A percentile compares a stretch with the other conserved stretches of the same genome.
Evolutionary conservation across 2,888 invertebrate species (phyloP).

Genomic region (Melanophora roralis): DNA sequence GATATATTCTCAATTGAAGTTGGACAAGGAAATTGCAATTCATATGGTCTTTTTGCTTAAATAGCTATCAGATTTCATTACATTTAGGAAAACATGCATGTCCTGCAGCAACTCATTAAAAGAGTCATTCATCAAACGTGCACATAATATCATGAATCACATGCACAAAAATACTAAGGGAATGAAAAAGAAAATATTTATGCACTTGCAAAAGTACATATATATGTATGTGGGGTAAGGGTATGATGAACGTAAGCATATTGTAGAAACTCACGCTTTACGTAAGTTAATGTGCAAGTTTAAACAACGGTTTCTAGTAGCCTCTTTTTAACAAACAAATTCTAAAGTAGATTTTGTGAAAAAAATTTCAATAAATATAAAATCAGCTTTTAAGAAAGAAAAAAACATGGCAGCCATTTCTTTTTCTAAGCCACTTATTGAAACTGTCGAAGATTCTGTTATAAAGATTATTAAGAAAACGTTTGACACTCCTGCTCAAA

Average conservation of each 20-base stretch:
- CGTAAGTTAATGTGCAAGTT: neutral
- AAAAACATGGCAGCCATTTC: neutral
- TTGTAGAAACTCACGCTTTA: neutral
- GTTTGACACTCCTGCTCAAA: no score
- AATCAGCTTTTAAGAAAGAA: neutral
- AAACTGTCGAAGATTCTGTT: no score
- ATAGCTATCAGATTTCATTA: slow-evolving; percentile 57
- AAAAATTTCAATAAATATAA: slow-evolving; percentile 40
- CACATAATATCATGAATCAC: slow-evolving; percentile 61
- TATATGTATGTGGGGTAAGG: no score
- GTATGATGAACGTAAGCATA: no score
- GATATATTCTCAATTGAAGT: slow-evolving; percentile 20
- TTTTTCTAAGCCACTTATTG: neutral
- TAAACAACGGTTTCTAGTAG: neutral
- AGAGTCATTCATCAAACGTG: slow-evolving; percentile 77
- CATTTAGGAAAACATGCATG: slow-evolving; percentile 75
- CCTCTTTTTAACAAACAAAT: slow-evolving; percentile 19
- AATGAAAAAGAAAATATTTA: no score
- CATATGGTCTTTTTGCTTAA: slow-evolving; percentile 9
- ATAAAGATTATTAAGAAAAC: no score
- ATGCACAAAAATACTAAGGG: no score
- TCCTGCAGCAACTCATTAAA: slow-evolving; percentile 78
- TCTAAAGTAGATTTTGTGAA: slow-evolving; percentile 46
- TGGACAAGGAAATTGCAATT: neutral
- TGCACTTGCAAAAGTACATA: no score